Evolutionary conservation across 2,113 vertebrate genomes (phyloP).

Genomic region (Poicephalus gulielmi): DNA sequence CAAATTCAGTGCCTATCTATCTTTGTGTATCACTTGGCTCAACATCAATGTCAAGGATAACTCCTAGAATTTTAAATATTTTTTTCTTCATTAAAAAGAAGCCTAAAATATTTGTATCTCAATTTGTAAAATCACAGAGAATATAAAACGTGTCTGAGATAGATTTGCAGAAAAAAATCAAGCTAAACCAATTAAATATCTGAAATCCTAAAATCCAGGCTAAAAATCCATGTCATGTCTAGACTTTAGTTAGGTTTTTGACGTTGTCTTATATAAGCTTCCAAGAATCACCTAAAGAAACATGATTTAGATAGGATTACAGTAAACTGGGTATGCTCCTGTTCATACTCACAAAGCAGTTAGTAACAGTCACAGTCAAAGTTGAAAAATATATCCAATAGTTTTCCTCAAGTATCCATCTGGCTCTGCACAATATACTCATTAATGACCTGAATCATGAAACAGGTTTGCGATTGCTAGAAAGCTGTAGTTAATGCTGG

Average conservation of each 20-base stretch:
- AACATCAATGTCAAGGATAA: background rate
- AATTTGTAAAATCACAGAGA: background rate
- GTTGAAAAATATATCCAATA: background rate
- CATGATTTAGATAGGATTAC: background rate
- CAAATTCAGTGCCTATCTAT: background rate
- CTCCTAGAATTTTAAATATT: background rate
- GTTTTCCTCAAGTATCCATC: background rate
- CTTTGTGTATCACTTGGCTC: background rate
- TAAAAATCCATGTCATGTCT: background rate
- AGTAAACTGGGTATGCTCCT: background rate
- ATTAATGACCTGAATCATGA: background rate
- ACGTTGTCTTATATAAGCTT: background rate
- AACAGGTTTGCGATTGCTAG: background rate
- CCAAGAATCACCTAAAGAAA: background rate
- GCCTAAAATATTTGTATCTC: background rate
- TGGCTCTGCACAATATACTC: background rate
- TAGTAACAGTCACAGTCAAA: background rate
- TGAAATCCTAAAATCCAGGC: background rate
- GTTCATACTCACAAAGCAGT: background rate
- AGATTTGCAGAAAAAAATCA: background rate
- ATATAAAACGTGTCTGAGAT: background rate
- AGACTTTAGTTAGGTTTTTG: background rate
- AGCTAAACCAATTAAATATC: background rate
- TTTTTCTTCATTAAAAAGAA: background rate
- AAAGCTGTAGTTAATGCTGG: background rate